Evolutionary conservation across 2,888 invertebrate species (phyloP).

Genomic region (Philereme transversata): DNA sequence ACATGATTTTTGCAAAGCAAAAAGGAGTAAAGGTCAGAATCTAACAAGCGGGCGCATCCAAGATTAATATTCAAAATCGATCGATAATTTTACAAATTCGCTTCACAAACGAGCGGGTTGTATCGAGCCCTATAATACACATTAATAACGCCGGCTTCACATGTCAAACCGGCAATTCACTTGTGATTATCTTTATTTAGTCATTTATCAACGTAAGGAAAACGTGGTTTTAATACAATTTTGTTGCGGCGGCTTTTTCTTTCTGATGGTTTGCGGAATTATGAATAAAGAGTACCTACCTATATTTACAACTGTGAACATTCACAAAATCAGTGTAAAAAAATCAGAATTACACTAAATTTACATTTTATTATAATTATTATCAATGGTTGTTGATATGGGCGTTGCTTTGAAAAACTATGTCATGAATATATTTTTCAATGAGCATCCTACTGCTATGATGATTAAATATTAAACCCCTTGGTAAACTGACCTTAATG

Average conservation of each 20-base stretch:
- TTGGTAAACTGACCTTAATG: too few relatives aligned
- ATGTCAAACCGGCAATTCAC: conserved; percentile 78
- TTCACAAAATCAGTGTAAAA: too few relatives aligned
- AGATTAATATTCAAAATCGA: conserved; percentile 76
- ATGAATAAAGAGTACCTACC: neutral
- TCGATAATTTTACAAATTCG: conserved; percentile 80
- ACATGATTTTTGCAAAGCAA: conserved; percentile 26
- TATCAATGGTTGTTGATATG: too few relatives aligned
- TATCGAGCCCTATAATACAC: conserved; percentile 76
- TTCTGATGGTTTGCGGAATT: conserved; percentile 17
- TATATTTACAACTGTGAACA: too few relatives aligned
- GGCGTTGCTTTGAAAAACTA: too few relatives aligned
- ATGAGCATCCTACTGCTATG: too few relatives aligned
- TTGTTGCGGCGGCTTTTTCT: conserved; percentile 35
- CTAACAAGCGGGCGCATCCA: conserved; percentile 54
- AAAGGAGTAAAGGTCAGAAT: conserved; percentile 46
- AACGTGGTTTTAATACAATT: conserved; percentile 50
- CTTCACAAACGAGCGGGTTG: conserved; percentile 70
- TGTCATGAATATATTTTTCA: too few relatives aligned
- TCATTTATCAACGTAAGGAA: conserved; percentile 68
- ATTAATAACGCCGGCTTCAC: conserved; percentile 76
- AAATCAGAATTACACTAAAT: too few relatives aligned
- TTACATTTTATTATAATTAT: too few relatives aligned
- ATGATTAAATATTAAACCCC: conserved; percentile 33
- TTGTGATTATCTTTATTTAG: conserved; percentile 80